Base-by-base conservation (phyloP, 1,140 invertebrate species). In the Achroia grisella region DNA sequence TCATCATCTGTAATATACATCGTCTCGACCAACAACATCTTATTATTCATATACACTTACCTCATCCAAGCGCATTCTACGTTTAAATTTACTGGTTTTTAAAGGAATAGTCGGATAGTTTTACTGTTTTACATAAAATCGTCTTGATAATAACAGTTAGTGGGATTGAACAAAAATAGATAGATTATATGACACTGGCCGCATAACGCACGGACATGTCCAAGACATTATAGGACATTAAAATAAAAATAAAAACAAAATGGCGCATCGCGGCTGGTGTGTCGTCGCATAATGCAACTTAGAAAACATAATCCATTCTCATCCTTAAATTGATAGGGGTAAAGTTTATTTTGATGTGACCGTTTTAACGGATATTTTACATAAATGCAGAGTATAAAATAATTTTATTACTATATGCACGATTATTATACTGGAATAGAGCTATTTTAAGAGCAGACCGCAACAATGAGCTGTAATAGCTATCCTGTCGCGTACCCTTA, bases 361-460 rank as follows among this genome's bases (percentile, higher is more conserved):
- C 39, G 8, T 29, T 37, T 8, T 37, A 46, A 41, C 42, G 28
- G 35, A 23, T 45, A 46, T 62, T 56, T 57, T 58, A 46, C 36
- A 53, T 37, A 44, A 39, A 15, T 37, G 35, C 35, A 15, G 13
- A 8, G 13, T 41, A 64, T 66, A 53, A 60, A 67, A 55, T 60
- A 59, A 60, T 58, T 68, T 57, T 67, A 68, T 71, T 63, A 60
- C 50, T 36, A 49, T n/a, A n/a, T 39, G 41, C 52, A 56, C 44
- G 48, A 50, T 48, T 57, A 68, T 62, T 64, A 71, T 37, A 42
- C 47, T 52, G 32, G 36, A 44, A 47, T 56, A 49, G 58, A 46
- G 64, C 55, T 71, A 71, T 68, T 71, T 65, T 59, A 33, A 33
- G 50, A 57, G 42, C 42, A 31, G 49, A 62, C 56, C 56, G 44